A percentile compares a stretch with the other conserved stretches of the same genome.
Conservation (phyloP, 2,113 vertebrate genomes). For the Pogonocichla stellata region DNA sequence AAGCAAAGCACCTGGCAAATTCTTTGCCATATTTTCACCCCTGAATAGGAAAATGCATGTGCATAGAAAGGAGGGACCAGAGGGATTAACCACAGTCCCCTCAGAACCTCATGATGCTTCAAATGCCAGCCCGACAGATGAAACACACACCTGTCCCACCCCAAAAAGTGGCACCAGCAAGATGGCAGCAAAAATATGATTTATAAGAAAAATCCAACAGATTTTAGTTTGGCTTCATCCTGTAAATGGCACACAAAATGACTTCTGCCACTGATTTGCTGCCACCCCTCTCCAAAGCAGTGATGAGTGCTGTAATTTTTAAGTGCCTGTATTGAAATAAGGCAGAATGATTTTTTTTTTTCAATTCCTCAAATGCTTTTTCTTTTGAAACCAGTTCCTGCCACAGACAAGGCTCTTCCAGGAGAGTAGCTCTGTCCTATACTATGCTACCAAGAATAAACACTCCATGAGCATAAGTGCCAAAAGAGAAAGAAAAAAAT, state of each 20-base stretch:
- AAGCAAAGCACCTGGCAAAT: not conserved
- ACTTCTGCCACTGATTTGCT: not conserved
- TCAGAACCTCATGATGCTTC: not conserved
- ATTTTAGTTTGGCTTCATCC: not conserved
- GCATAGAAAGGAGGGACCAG: not conserved
- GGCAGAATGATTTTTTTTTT: not conserved
- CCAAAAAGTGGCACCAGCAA: not conserved
- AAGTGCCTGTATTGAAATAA: not conserved
- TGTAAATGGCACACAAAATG: not conserved
- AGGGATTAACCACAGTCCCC: not conserved
- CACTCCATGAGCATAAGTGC: slow-evolving; percentile 74
- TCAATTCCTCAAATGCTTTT: not conserved
- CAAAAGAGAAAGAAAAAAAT: slow-evolving; percentile 73
- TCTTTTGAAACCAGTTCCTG: not conserved
- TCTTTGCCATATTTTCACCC: not conserved
- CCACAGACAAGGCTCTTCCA: not conserved
- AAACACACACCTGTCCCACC: not conserved
- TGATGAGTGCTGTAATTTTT: not conserved
- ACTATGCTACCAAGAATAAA: slow-evolving; percentile 67
- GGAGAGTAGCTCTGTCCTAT: slow-evolving; percentile 5
- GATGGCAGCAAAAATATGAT: not conserved
- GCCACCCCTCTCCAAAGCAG: not conserved
- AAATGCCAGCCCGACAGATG: not conserved
- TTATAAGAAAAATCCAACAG: not conserved
- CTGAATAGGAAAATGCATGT: rapidly evolving